Percentiles rank a stretch among this genome's conserved stretches.
Evolutionary conservation across 2,888 invertebrate genomes (phyloP).

Genomic region (Anarsia innoxiella): DNA sequence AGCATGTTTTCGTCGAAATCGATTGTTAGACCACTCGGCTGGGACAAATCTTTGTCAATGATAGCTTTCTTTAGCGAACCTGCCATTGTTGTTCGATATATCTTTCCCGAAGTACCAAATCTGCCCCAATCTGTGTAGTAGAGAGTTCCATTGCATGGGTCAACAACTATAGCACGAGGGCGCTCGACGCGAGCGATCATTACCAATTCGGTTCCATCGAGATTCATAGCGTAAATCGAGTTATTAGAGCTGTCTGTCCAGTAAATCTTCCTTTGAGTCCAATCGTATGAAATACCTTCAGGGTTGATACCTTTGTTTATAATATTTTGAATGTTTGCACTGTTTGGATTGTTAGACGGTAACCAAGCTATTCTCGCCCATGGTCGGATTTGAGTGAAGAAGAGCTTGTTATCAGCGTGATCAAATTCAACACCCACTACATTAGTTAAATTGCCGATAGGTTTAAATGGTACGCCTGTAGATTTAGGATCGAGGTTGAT

Average conservation of each 20-base stretch:
- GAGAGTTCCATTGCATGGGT: slow-evolving; percentile 96
- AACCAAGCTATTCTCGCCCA: slow-evolving; percentile 92
- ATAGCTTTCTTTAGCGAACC: slow-evolving; percentile 93
- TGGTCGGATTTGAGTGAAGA: slow-evolving; percentile 95
- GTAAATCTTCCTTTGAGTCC: slow-evolving; percentile 97
- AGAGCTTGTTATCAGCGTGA: slow-evolving; percentile 87
- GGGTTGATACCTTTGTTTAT: slow-evolving; percentile 90
- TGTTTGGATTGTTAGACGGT: slow-evolving; percentile 80
- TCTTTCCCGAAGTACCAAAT: slow-evolving; percentile 94
- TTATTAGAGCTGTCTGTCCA: slow-evolving; percentile 98
- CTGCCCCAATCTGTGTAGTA: slow-evolving; percentile 98
- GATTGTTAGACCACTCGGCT: slow-evolving; percentile 96
- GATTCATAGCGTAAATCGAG: slow-evolving; percentile 95
- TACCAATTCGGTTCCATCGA: slow-evolving; percentile 89
- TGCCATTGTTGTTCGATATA: slow-evolving; percentile 96
- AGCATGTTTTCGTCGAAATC: slow-evolving; percentile 95
- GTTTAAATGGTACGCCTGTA: slow-evolving; percentile 88
- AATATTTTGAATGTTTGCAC: slow-evolving; percentile 78
- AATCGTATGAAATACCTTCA: slow-evolving; percentile 96
- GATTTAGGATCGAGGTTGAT: slow-evolving; percentile 90
- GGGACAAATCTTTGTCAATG: slow-evolving; percentile 91
- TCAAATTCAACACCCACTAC: slow-evolving; percentile 98
- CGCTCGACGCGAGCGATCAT: slow-evolving; percentile 95
- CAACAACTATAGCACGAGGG: slow-evolving; percentile 95
- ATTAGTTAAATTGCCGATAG: slow-evolving; percentile 90